These are phyloP conservation scores for Chironomus tepperi DNA, from an alignment of 1,140 invertebrate species.

Conservation along the genomic window DNA sequence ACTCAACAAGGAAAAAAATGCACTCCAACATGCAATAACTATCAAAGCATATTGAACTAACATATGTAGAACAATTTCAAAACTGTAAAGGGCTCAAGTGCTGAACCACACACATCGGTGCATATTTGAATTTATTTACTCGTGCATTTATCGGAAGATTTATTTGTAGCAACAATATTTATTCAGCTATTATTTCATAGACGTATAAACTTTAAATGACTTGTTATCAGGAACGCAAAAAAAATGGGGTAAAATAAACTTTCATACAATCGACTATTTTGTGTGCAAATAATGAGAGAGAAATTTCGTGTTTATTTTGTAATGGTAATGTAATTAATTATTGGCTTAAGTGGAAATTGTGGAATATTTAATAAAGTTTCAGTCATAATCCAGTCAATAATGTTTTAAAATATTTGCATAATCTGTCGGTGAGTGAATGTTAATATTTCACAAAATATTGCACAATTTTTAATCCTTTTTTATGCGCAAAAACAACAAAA, in stretches of 20 bases:
- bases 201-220: not conserved
- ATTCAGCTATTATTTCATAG: not conserved
- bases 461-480: too few relatives aligned
- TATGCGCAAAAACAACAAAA: too few relatives aligned
- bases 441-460: too few relatives aligned
- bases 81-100: not conserved
- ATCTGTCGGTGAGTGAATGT: too few relatives aligned
- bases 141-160: not conserved
- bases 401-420: too few relatives aligned
- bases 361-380: too few relatives aligned
- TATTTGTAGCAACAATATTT: not conserved
- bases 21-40: too few relatives aligned
- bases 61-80: too few relatives aligned
- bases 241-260: not conserved
- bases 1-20: too few relatives aligned
- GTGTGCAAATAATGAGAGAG: not conserved
- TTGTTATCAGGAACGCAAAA: not conserved
- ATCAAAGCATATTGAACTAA: too few relatives aligned
- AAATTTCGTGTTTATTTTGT: not conserved
- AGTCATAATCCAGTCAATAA: too few relatives aligned
- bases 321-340: conserved; percentile 2
- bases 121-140: not conserved
- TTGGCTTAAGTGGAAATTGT: not conserved
- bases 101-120: not conserved
- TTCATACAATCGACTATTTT: not conserved